Evolutionary conservation across 2,888 invertebrate genomes (phyloP).

Genomic region (Cantharis rustica): DNA sequence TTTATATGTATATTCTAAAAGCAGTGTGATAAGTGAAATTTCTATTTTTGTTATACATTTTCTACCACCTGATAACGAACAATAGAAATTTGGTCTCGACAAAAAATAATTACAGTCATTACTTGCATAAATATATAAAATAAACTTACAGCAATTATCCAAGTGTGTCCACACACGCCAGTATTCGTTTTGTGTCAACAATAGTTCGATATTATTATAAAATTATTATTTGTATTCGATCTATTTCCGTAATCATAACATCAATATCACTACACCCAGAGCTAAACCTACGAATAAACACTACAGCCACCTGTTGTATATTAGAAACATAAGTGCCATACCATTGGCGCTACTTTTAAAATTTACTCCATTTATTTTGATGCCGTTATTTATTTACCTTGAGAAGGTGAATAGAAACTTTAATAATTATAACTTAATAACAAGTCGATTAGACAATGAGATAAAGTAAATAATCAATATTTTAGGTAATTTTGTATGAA

Average conservation of each 20-base stretch:
- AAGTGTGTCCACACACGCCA: background rate
- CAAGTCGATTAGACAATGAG: too few relatives aligned
- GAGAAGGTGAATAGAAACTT: too few relatives aligned
- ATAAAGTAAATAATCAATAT: too few relatives aligned
- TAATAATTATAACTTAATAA: too few relatives aligned
- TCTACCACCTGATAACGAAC: background rate
- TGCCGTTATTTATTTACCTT: too few relatives aligned
- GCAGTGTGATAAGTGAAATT: background rate
- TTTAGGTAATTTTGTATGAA: too few relatives aligned
- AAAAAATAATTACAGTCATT: background rate
- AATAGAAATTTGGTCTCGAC: background rate
- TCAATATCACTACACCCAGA: slow-evolving; percentile 14
- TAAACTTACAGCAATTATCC: background rate
- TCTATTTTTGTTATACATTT: background rate
- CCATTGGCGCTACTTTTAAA: background rate
- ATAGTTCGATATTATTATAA: background rate
- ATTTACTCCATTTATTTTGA: background rate
- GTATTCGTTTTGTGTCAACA: background rate
- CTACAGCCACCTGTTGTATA: background rate
- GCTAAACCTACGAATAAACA: background rate
- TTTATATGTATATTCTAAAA: too few relatives aligned
- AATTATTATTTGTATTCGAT: background rate
- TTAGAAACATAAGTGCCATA: background rate
- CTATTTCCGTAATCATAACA: slow-evolving; percentile 12
- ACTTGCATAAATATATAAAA: background rate